phyloP scores from a whole-genome alignment of 2,797 vertebrate genomes.

The Amniataba percoides region DNA sequence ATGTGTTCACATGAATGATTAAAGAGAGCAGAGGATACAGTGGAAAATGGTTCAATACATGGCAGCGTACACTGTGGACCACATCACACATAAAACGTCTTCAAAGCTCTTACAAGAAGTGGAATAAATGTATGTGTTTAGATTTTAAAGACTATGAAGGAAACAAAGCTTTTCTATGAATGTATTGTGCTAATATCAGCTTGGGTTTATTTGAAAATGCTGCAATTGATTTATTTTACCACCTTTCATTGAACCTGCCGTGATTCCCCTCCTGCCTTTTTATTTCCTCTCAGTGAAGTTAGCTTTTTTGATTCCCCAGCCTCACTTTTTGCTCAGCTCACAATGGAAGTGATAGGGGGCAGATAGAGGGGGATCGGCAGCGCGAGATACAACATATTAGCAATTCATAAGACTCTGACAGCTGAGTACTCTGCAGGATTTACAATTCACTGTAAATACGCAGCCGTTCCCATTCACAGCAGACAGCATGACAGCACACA shows the following conservation, averaged over 20 bases:
- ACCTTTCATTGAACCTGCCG: conserved; percentile 12
- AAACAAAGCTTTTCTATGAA: not conserved
- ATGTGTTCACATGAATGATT: conserved; percentile 70
- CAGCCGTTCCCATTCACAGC: conserved; percentile 74
- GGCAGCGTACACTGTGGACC: conserved; percentile 10
- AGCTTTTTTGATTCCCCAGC: conserved; percentile 37
- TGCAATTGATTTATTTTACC: not conserved
- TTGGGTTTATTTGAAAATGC: conserved; percentile 8
- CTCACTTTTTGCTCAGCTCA: conserved; percentile 53
- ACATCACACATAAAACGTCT: not conserved
- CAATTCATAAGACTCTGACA: conserved; percentile 84
- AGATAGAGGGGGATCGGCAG: conserved; percentile 66
- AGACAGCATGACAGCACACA: conserved; percentile 79
- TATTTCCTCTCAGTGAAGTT: conserved; percentile 48
- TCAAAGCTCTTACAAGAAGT: not conserved
- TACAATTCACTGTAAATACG: conserved; percentile 84
- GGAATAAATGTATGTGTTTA: not conserved
- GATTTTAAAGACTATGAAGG: too few species aligned
- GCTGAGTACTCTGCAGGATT: conserved; percentile 79
- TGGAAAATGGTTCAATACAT: conserved; percentile 34
- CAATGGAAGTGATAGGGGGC: conserved; percentile 64
- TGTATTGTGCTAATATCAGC: not conserved
- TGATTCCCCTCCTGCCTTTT: conserved; percentile 21
- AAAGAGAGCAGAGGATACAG: conserved; percentile 51
- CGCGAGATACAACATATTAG: conserved; percentile 81